phyloP scores from a whole-genome alignment of 2,888 invertebrate genomes.

The Drosophila kanekoi region DNA sequence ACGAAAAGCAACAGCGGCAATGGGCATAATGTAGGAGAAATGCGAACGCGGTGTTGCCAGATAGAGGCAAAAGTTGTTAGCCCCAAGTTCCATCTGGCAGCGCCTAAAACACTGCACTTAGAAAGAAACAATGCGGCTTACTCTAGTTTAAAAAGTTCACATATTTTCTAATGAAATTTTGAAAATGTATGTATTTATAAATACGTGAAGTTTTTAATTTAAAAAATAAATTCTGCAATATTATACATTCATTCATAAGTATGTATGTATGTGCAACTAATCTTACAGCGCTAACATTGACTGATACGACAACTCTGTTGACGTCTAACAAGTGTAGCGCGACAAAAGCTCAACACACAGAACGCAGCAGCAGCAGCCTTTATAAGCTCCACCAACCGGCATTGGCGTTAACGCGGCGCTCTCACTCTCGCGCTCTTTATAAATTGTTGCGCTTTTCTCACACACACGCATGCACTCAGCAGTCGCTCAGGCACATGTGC shows the following conservation, averaged over 20 bases:
- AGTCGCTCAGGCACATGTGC: not conserved
- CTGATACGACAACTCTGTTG: constrained; percentile 42
- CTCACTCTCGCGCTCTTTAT: constrained; percentile 28
- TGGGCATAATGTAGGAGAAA: constrained; percentile 41
- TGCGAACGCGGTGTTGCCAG: constrained; percentile 41
- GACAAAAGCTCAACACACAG: constrained; percentile 50
- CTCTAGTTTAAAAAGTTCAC: too few relatives aligned
- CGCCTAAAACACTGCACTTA: not conserved
- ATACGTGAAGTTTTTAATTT: too few relatives aligned
- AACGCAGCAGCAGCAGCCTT: constrained; percentile 23
- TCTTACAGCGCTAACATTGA: not conserved
- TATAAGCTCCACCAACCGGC: constrained; percentile 27
- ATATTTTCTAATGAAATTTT: not conserved
- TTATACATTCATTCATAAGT: not conserved
- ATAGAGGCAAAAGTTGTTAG: constrained; percentile 35
- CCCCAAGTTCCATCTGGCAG: constrained; percentile 12
- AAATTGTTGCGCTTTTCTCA: constrained; percentile 39
- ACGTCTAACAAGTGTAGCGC: constrained; percentile 39
- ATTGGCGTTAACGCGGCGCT: constrained; percentile 27
- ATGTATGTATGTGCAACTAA: not conserved
- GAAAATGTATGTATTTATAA: not conserved
- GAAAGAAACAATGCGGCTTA: too few relatives aligned
- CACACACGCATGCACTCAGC: not conserved
- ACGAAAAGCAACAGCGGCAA: constrained; percentile 22
- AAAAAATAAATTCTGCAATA: not conserved